phyloP scores from a whole-genome alignment of 2,888 invertebrate genomes.

The Melanargia galathea region DNA sequence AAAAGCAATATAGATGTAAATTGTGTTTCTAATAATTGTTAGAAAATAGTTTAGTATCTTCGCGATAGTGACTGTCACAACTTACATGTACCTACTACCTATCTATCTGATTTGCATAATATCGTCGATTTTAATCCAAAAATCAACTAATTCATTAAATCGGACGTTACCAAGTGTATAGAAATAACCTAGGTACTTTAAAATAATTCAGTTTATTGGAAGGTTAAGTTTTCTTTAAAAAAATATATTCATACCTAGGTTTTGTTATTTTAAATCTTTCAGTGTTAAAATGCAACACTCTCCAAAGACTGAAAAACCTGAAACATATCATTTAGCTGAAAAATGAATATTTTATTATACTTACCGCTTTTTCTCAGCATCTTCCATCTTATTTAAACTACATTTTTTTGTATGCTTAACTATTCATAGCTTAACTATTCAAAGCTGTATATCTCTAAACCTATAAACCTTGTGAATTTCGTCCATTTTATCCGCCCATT shows the following conservation, averaged over 20 bases:
- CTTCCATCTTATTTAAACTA: slow-evolving; percentile 8
- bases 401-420: neutral
- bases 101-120: neutral
- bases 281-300: slow-evolving; percentile 49
- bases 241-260: neutral
- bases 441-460: slow-evolving; percentile 26
- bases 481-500: slow-evolving; percentile 42
- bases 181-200: no score
- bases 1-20: slow-evolving; percentile 2
- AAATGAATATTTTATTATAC: slow-evolving; percentile 42
- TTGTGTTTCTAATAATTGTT: slow-evolving; percentile 3
- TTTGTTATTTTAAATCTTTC: slow-evolving; percentile 17
- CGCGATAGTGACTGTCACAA: neutral
- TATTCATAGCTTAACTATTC: neutral
- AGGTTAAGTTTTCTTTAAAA: slow-evolving; percentile 14
- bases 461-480: slow-evolving; percentile 39
- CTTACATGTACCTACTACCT: neutral
- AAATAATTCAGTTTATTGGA: neutral
- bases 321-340: slow-evolving; percentile 67
- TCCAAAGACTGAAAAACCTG: slow-evolving; percentile 66
- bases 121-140: slow-evolving; percentile 2
- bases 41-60: neutral
- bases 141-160: neutral
- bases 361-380: slow-evolving; percentile 26
- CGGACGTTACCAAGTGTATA: neutral